Base-by-base conservation (phyloP, 1,140 invertebrate genomes). In the Camponotus pennsylvanicus region DNA sequence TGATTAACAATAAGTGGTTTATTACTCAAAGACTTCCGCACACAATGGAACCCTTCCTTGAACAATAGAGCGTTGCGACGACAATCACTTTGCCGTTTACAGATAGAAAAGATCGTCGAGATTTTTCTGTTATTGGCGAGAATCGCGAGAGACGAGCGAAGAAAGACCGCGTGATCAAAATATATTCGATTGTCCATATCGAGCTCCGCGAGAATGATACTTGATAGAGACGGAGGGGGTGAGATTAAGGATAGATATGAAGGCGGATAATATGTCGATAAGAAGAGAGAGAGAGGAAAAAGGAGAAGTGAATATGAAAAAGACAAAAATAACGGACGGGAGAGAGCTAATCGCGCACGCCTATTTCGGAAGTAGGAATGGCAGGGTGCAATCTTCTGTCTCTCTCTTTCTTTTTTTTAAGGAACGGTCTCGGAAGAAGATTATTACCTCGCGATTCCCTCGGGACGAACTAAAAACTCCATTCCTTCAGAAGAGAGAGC, bases 371-470 rank as follows among this genome's bases (percentile, higher is more conserved):
- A 73, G 27, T 52, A 73, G 37, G 73, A 61, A 59, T 13, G 32
- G 0, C 37, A n/a, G 49, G 49, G n/a, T 73, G 63, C 57, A 49
- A 63, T 59, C 37, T 86, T 77, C 42, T 66, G 40, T 90, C 61
- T 85, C 27, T 75, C 7, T 52, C 2, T 64, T 9, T 40, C 3
- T 57, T 55, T 86, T 85, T 89, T 86, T 88, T 86, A 91, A 78
- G 80, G 80, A 89, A 82, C 82, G 90, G 85, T 87, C 85, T 86
- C 69, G 67, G 64, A 82, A 90, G 83, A 86, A 90, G 75, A 87
- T 90, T 91, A 91, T 91, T 90, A 90, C 86, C 84, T 88, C 64
- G 79, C 79, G 78, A 89, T 87, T 91, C 84, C 86, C 86, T 73
- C 18, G 67, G 80, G 88, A 88, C 64, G 80, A 91, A 88, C 85